phyloP scores from a whole-genome alignment of 1,140 invertebrate genomes.

The Heliconius himera region DNA sequence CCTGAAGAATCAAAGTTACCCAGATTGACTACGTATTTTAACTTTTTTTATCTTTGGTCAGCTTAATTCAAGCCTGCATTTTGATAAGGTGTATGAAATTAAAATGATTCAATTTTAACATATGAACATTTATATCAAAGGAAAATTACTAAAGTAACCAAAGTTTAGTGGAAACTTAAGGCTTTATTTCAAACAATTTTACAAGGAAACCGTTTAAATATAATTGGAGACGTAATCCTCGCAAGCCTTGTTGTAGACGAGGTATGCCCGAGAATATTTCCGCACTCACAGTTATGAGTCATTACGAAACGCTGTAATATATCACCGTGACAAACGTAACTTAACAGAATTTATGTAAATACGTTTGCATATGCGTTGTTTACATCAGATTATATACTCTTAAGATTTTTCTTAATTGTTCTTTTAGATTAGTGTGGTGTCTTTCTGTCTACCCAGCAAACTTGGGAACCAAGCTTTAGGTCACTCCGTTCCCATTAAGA shows the following conservation, averaged over 20 bases:
- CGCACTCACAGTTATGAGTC: slow-evolving; percentile 28
- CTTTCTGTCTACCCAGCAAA: too few species aligned
- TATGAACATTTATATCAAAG: neutral
- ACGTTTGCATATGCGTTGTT: neutral
- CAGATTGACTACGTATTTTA: too few species aligned
- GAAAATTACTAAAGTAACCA: slow-evolving; percentile 5
- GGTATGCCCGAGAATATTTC: slow-evolving; percentile 18
- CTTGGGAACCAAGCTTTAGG: too few species aligned
- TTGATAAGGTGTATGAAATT: neutral
- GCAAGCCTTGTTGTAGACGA: slow-evolving; percentile 6
- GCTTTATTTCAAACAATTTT: slow-evolving; percentile 3
- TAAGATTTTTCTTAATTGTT: too few species aligned
- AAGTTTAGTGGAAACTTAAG: slow-evolving; percentile 3
- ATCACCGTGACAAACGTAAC: slow-evolving; percentile 18
- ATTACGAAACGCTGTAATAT: slow-evolving; percentile 19
- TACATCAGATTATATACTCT: neutral
- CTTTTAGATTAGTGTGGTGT: too few species aligned
- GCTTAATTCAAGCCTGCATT: too few species aligned
- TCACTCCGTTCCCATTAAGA: too few species aligned
- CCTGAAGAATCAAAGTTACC: too few species aligned
- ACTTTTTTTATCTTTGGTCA: too few species aligned
- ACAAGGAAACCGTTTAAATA: slow-evolving; percentile 15
- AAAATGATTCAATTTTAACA: neutral
- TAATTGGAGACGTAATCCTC: slow-evolving; percentile 13
- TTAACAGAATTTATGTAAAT: neutral